These are phyloP conservation scores for Dissostichus mawsoni DNA, from an alignment of 2,113 vertebrate genomes.

Conservation along the genomic window DNA sequence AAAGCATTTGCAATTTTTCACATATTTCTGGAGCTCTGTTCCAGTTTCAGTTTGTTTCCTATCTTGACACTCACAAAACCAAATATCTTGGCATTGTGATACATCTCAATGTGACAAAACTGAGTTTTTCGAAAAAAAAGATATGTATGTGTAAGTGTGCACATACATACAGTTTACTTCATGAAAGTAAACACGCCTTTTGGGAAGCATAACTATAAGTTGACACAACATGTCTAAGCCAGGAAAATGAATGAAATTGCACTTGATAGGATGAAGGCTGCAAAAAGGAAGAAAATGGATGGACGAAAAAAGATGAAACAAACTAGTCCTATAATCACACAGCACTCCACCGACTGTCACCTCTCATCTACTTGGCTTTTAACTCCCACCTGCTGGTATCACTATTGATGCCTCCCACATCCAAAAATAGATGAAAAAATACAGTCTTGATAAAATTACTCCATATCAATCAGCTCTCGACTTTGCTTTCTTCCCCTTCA, in stretches of 20 bases:
- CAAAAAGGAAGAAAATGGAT: neutral
- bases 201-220: neutral
- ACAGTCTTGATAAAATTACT: constrained; percentile 50
- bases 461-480: constrained; percentile 54
- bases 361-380: constrained; percentile 3
- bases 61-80: neutral
- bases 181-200: neutral
- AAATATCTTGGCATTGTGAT: neutral
- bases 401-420: constrained; percentile 28
- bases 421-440: constrained; percentile 44
- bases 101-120: neutral
- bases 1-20: neutral
- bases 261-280: neutral
- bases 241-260: neutral
- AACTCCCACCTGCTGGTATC: constrained; percentile 22
- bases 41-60: neutral
- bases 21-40: neutral
- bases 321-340: constrained; percentile 21
- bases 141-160: neutral
- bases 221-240: neutral
- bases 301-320: neutral
- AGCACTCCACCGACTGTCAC: constrained; percentile 15
- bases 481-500: constrained; percentile 44
- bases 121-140: neutral
- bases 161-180: neutral